phyloP scores from a whole-genome alignment of 2,113 vertebrate genomes.

The Leucoraja erinaceus region DNA sequence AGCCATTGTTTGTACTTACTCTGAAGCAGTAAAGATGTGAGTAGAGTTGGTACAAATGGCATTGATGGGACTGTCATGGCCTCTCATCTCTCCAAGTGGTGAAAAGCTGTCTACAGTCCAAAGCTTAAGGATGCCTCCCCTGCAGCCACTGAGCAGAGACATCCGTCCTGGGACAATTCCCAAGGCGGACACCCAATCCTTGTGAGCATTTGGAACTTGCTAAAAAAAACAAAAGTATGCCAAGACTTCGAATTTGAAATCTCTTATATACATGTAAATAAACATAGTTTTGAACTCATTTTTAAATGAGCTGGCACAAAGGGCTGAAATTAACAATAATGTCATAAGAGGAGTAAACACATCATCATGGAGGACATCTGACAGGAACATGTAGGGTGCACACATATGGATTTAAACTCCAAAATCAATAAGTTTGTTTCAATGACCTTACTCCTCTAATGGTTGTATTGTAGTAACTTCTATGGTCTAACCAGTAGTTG shows the following conservation, averaged over 20 bases:
- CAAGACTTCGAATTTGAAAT: not conserved
- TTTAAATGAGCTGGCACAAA: too few species aligned
- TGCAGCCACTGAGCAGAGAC: constrained; percentile 76
- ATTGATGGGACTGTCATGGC: constrained; percentile 87
- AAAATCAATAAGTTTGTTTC: too few species aligned
- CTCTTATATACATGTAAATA: not conserved
- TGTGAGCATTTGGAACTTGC: constrained; percentile 80
- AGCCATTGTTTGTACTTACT: constrained; percentile 66
- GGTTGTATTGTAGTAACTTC: too few species aligned
- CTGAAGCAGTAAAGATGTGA: constrained; percentile 85
- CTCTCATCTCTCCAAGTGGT: constrained; percentile 72
- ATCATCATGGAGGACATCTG: too few species aligned
- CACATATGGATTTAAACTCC: too few species aligned
- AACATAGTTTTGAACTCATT: not conserved
- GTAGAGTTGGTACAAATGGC: constrained; percentile 80
- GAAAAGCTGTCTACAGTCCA: constrained; percentile 77
- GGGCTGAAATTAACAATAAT: too few species aligned
- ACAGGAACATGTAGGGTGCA: too few species aligned
- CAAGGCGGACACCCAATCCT: constrained; percentile 83
- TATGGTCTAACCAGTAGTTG: too few species aligned
- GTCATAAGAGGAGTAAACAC: too few species aligned
- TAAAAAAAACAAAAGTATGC: constrained; percentile 46
- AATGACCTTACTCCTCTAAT: too few species aligned
- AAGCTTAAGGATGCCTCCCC: constrained; percentile 80
- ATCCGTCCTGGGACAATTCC: constrained; percentile 66